Percentiles rank a stretch among this genome's conserved stretches.
These are phyloP conservation scores for Masnerella sp. DNA, from an alignment of 2,888 invertebrate species.

Conservation along the genomic window DNA sequence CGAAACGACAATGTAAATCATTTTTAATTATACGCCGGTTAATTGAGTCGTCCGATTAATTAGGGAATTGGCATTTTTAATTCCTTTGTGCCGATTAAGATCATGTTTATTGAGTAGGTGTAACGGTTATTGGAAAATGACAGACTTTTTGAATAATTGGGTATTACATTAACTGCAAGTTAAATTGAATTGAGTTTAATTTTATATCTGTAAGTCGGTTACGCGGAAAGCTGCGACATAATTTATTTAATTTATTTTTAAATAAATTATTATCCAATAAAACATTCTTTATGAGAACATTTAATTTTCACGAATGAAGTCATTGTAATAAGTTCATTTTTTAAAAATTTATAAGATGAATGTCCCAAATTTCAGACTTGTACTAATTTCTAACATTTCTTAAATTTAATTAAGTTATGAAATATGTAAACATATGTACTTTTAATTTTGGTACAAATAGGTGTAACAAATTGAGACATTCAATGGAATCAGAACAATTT, in stretches of 20 bases:
- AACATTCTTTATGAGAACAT: too few relatives aligned
- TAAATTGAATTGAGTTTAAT: constrained; percentile 12
- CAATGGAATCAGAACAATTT: too few relatives aligned
- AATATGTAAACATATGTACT: too few relatives aligned
- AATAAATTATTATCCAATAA: too few relatives aligned
- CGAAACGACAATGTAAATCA: constrained; percentile 42
- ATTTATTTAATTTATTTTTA: not conserved
- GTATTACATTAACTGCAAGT: constrained; percentile 2
- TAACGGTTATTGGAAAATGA: constrained; percentile 34
- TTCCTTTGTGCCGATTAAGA: constrained; percentile 18
- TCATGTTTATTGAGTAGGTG: constrained; percentile 43
- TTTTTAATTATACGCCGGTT: constrained; percentile 35
- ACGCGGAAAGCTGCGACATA: not conserved
- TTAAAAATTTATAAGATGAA: too few relatives aligned
- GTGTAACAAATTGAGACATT: too few relatives aligned
- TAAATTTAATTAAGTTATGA: too few relatives aligned
- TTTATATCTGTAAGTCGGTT: not conserved
- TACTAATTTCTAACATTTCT: too few relatives aligned
- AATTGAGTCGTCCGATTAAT: constrained; percentile 52
- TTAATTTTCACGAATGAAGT: too few relatives aligned
- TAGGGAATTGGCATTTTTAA: constrained; percentile 35
- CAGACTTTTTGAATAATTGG: constrained; percentile 23
- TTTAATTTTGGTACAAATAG: too few relatives aligned
- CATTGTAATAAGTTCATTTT: too few relatives aligned
- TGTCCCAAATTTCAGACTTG: too few relatives aligned